A percentile compares a stretch with the other conserved stretches of the same genome.
Evolutionary conservation across 1,140 invertebrate genomes (phyloP).

Genomic region (Penaeus japonicus): DNA sequence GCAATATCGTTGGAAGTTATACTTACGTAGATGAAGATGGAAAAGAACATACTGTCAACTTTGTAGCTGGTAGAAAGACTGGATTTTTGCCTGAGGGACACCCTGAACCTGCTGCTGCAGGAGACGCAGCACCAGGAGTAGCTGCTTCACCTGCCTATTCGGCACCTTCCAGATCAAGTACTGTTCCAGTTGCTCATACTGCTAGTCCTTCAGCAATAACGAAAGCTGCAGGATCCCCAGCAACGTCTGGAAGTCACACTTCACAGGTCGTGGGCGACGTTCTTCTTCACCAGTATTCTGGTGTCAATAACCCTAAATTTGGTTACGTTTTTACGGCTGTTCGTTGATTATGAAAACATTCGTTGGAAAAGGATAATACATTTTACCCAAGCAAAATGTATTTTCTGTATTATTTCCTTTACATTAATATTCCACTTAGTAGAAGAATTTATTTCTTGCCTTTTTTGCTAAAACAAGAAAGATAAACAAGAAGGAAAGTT

Average conservation of each 20-base stretch:
- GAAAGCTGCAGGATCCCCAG: too few species aligned
- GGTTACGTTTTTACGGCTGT: constrained; percentile 49
- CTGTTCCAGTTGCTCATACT: neutral
- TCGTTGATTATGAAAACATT: too few species aligned
- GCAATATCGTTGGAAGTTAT: neutral
- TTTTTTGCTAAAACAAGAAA: too few species aligned
- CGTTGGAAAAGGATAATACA: too few species aligned
- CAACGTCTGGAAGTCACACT: neutral
- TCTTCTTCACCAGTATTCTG: constrained; percentile 47
- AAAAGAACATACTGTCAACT: neutral
- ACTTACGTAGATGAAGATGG: neutral
- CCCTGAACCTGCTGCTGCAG: neutral
- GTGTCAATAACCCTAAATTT: constrained; percentile 2
- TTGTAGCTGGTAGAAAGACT: neutral
- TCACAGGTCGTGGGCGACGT: constrained; percentile 45
- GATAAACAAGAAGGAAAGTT: too few species aligned
- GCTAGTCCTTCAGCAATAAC: neutral
- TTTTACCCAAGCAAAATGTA: too few species aligned
- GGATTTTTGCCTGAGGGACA: neutral
- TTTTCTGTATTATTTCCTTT: too few species aligned
- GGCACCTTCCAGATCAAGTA: neutral
- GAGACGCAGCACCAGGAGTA: neutral
- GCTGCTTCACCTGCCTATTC: neutral
- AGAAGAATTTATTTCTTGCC: too few species aligned
- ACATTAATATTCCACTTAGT: too few species aligned